Conservation (phyloP, 2,113 vertebrate species). For the Cryptotis parvus region DNA sequence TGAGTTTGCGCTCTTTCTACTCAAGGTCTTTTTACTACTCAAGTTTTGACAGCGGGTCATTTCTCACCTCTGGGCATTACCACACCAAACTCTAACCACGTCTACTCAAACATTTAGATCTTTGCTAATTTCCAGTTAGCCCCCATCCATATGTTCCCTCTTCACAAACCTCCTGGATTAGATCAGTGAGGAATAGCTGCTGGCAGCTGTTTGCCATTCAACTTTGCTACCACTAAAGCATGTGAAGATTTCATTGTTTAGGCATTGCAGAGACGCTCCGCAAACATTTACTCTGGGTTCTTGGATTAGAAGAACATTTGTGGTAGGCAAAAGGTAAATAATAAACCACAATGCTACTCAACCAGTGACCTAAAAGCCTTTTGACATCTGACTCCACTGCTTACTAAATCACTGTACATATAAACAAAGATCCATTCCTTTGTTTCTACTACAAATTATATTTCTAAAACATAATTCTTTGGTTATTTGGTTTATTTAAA, state of each 20-base stretch:
- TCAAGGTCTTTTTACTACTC: conserved; percentile 15
- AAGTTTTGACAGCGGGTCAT: conserved; percentile 29
- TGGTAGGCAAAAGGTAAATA: conserved; percentile 81
- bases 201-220: conserved; percentile 78
- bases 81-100: conserved; percentile 50
- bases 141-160: conserved; percentile 53
- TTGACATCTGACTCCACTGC: conserved; percentile 73
- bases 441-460: conserved; percentile 70
- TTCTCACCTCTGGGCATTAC: conserved; percentile 64
- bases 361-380: conserved; percentile 76
- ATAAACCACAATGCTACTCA: conserved; percentile 78
- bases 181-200: conserved; percentile 61
- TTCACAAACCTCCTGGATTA: conserved; percentile 66
- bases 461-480: conserved; percentile 64
- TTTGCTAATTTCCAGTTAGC: conserved; percentile 68
- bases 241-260: conserved; percentile 81
- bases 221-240: conserved; percentile 76
- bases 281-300: conserved; percentile 80
- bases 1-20: not conserved
- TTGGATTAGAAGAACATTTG: conserved; percentile 78
- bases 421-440: conserved; percentile 74
- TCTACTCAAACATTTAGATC: conserved; percentile 49
- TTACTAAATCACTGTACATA: conserved; percentile 72
- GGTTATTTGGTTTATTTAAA: conserved; percentile 72
- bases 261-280: conserved; percentile 69